Evolutionary conservation across 2,113 vertebrate genomes (phyloP).

Genomic region (Nothobranchius furzeri): DNA sequence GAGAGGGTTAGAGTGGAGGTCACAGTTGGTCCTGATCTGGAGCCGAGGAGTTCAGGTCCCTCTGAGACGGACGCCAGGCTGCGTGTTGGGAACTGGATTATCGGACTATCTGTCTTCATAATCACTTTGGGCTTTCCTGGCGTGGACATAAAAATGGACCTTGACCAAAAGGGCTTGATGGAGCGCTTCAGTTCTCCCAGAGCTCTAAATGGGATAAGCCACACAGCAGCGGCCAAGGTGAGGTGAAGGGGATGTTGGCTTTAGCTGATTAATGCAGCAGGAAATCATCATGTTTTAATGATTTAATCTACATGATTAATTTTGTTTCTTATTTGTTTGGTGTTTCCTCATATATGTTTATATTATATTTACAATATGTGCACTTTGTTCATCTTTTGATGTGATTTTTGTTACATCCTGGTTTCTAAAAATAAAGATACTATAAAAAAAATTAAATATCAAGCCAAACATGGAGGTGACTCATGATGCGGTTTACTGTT

Average conservation of each 20-base stretch:
- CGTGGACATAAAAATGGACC: slow-evolving; percentile 20
- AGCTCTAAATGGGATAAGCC: slow-evolving; percentile 46
- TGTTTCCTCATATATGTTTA: too few relatives aligned
- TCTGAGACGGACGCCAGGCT: slow-evolving; percentile 3
- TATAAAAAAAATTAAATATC: too few relatives aligned
- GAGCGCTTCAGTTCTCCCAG: slow-evolving; percentile 19
- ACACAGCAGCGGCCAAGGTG: slow-evolving; percentile 42
- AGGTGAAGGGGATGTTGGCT: slow-evolving; percentile 38
- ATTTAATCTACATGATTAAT: too few relatives aligned
- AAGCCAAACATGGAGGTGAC: too few relatives aligned
- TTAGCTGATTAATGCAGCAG: background rate
- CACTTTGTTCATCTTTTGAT: too few relatives aligned
- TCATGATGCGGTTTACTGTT: too few relatives aligned
- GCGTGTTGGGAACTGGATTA: slow-evolving; percentile 49
- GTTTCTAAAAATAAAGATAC: too few relatives aligned
- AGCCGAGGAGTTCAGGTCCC: slow-evolving; percentile 21
- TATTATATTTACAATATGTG: too few relatives aligned
- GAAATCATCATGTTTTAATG: background rate
- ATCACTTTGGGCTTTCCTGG: slow-evolving; percentile 39
- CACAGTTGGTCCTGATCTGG: slow-evolving; percentile 20
- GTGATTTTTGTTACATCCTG: too few relatives aligned
- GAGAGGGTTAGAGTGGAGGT: background rate
- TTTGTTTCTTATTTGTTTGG: too few relatives aligned
- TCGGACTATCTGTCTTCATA: slow-evolving; percentile 36
- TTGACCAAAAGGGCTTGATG: slow-evolving; percentile 28